Base-by-base conservation (phyloP, 1,140 invertebrate species). In the Pogonognathellus flavescens region DNA sequence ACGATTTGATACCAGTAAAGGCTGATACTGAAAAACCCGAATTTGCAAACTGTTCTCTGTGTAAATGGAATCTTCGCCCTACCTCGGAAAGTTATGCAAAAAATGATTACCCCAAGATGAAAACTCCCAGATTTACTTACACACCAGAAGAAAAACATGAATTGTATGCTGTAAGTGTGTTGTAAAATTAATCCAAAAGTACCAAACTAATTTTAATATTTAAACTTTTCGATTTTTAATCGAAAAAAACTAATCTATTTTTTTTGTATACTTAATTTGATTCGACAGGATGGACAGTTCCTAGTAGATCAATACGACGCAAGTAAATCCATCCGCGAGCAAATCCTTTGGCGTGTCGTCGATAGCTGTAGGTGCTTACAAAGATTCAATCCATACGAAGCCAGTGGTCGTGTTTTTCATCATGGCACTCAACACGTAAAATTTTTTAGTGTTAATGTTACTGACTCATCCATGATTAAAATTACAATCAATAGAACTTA, bases 281-380 rank as follows among this genome's bases (percentile, higher is more conserved):
- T 41, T 72, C 31, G 41, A 25, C n/a, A 72, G 70, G 70, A 76
- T n/a, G 70, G 70, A n/a, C 41, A 76, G 14, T 76, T 76, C 18
- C 9, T 76, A 76, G 49, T 76, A 14, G 70, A 76, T 49, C 22
- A 76, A 20, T 76, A 76, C 41, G 41, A 10, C 16, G n/a, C 41
- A 6, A 16, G 49, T n/a, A 76, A 50, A 10, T 49, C n/a, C 11
- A 25, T 16, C 3, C 13, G 31, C 16, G 41, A 76, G 9, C 41
- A 50, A 18, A 31, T 49, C 49, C 16, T 76, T 14, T 76, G 70
- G 70, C 31, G 70, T 18, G 16, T 76, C n/a, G 18, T 76, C 7
- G 70, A 76, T n/a, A 76, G 41, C 16, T 76, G 70, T 16, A 76
- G 0, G 41, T 50, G 70, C 7, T 16, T 76, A 18, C 70, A 76